These are phyloP conservation scores for Trachurus trachurus DNA, from an alignment of 2,797 vertebrate genomes.

Conservation along the genomic window DNA sequence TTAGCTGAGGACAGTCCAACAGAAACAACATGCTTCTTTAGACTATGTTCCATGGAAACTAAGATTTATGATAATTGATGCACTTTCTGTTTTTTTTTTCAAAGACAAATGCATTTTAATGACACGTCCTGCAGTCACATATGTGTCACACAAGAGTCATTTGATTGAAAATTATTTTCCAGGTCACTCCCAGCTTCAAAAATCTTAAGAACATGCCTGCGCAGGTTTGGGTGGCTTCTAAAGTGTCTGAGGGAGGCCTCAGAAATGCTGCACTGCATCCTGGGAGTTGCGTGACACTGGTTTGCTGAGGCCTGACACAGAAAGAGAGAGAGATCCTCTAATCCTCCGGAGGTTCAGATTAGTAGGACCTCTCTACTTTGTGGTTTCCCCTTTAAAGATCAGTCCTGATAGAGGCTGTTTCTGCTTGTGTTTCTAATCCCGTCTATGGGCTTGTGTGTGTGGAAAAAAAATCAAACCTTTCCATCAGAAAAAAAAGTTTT, in stretches of 20 bases:
- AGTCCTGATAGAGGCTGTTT: conserved; percentile 34
- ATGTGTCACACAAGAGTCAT: conserved; percentile 41
- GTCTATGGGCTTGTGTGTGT: conserved; percentile 3
- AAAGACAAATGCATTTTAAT: conserved; percentile 11
- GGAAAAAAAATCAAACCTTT: conserved; percentile 22
- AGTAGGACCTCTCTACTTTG: conserved; percentile 39
- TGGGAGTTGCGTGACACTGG: conserved; percentile 64
- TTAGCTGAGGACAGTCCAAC: background rate
- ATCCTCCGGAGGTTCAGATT: conserved; percentile 56
- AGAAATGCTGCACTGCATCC: conserved; percentile 61
- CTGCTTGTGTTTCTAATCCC: conserved; percentile 32
- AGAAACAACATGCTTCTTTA: background rate
- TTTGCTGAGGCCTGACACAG: conserved; percentile 53
- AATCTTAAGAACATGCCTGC: conserved; percentile 60
- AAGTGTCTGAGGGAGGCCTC: conserved; percentile 54
- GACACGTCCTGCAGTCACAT: conserved; percentile 29
- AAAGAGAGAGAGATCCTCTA: conserved; percentile 48
- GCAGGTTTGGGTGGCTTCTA: conserved; percentile 64
- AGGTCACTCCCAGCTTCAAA: conserved; percentile 59
- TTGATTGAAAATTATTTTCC: conserved; percentile 66
- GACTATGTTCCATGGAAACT: conserved; percentile 3
- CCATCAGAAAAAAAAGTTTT: conserved; percentile 1
- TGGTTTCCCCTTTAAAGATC: conserved; percentile 57
- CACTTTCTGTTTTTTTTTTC: conserved; percentile 8
- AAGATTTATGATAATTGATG: conserved; percentile 1